Percentiles rank a stretch among this genome's conserved stretches.
These are phyloP conservation scores for Ambastaia sidthimunki DNA, from an alignment of 2,797 vertebrate species.

Conservation along the genomic window DNA sequence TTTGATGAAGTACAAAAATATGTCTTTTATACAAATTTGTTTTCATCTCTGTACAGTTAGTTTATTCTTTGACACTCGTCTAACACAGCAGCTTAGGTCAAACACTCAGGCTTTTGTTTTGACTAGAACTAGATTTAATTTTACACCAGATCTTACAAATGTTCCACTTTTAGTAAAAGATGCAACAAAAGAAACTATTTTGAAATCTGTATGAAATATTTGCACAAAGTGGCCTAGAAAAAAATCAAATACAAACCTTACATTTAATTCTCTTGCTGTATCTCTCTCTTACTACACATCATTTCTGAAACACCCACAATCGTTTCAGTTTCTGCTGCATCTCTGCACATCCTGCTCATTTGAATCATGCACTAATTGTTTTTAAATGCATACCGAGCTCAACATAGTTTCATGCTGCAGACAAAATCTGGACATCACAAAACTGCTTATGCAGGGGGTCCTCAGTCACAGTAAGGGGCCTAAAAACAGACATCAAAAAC, in stretches of 20 bases:
- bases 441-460: constrained; percentile 39
- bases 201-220: constrained; percentile 48
- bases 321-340: constrained; percentile 41
- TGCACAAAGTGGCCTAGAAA: constrained; percentile 41
- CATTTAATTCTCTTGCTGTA: constrained; percentile 26
- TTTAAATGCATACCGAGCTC: constrained; percentile 60
- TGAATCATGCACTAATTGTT: constrained; percentile 75
- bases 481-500: constrained; percentile 63
- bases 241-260: constrained; percentile 2
- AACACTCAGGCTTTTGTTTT: constrained; percentile 65
- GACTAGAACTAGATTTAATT: constrained; percentile 64
- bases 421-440: constrained; percentile 43
- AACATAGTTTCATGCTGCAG: constrained; percentile 71
- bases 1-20: constrained; percentile 98
- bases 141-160: constrained; percentile 59
- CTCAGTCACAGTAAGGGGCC: constrained; percentile 50
- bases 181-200: constrained; percentile 45
- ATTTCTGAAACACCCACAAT: constrained; percentile 32
- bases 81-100: constrained; percentile 78
- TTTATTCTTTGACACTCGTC: constrained; percentile 76
- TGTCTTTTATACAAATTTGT: constrained; percentile 95
- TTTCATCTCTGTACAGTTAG: constrained; percentile 84
- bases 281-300: constrained; percentile 15
- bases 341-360: constrained; percentile 62
- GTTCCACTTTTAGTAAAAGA: constrained; percentile 78